Percentiles rank a stretch among this genome's conserved stretches.
Conservation (phyloP, 1,140 invertebrate genomes). For the Aphis craccivora region DNA sequence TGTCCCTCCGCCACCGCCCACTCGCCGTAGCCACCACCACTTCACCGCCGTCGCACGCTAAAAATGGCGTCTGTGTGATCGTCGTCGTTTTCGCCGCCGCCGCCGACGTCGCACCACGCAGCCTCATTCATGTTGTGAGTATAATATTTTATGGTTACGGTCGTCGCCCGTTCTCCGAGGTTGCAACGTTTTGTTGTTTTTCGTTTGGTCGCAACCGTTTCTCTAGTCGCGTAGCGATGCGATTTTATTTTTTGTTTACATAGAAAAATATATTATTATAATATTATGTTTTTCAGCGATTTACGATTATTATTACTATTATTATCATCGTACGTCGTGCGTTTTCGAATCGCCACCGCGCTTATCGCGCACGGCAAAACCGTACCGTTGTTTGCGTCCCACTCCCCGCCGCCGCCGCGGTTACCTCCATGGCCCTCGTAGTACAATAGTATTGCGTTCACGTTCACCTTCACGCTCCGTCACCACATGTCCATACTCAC, state of each 20-base stretch:
- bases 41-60: neutral
- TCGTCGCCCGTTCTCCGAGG: neutral
- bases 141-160: neutral
- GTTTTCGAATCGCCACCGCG: neutral
- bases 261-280: no score
- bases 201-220: no score
- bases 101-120: neutral
- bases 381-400: neutral
- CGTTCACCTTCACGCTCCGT: neutral
- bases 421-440: no score
- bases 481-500: neutral
- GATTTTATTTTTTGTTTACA: no score
- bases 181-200: no score
- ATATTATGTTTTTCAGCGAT: no score
- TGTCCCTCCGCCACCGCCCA: neutral
- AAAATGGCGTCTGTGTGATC: conserved; percentile 46
- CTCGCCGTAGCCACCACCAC: neutral
- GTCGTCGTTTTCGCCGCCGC: neutral
- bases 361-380: conserved; percentile 1
- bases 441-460: no score
- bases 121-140: conserved; percentile 49
- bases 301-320: no score
- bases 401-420: neutral
- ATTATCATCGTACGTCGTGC: neutral
- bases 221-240: no score